A percentile compares a stretch with the other conserved stretches of the same genome.
phyloP scores from a whole-genome alignment of 2,888 invertebrate genomes.

The Mythimna albipuncta region DNA sequence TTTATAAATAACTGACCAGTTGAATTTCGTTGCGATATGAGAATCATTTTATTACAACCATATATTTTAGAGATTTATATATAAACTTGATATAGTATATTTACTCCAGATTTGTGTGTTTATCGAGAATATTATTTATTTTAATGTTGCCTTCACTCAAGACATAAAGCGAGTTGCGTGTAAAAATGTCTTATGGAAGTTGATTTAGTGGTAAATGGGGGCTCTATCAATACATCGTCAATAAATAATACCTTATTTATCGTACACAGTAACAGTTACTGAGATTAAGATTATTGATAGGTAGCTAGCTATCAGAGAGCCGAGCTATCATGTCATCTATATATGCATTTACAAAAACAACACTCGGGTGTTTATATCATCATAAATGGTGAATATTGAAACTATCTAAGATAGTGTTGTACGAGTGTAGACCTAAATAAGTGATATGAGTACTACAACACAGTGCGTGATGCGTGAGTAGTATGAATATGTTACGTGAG shows the following conservation, averaged over 20 bases:
- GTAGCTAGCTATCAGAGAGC: slow-evolving; percentile 7
- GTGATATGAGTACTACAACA: slow-evolving; percentile 53
- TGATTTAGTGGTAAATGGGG: slow-evolving; percentile 46
- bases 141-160: slow-evolving; percentile 48
- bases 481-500: slow-evolving; percentile 30
- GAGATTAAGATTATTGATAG: slow-evolving; percentile 45
- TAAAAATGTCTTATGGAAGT: slow-evolving; percentile 59
- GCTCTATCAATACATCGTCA: slow-evolving; percentile 36
- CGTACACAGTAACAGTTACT: slow-evolving; percentile 30
- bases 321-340: slow-evolving; percentile 23
- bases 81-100: slow-evolving; percentile 46
- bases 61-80: slow-evolving; percentile 51
- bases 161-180: slow-evolving; percentile 61
- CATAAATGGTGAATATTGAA: slow-evolving; percentile 26
- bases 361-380: slow-evolving; percentile 28
- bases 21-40: slow-evolving; percentile 45
- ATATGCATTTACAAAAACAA: slow-evolving; percentile 55
- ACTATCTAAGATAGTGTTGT: slow-evolving; percentile 45
- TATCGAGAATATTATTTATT: slow-evolving; percentile 50
- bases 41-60: slow-evolving; percentile 36
- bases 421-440: slow-evolving; percentile 39
- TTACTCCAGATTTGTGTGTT: slow-evolving; percentile 40
- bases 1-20: slow-evolving; percentile 29
- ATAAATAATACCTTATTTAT: slow-evolving; percentile 19
- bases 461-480: slow-evolving; percentile 26